phyloP scores from a whole-genome alignment of 2,888 invertebrate genomes.

The Crepidodera aurea region DNA sequence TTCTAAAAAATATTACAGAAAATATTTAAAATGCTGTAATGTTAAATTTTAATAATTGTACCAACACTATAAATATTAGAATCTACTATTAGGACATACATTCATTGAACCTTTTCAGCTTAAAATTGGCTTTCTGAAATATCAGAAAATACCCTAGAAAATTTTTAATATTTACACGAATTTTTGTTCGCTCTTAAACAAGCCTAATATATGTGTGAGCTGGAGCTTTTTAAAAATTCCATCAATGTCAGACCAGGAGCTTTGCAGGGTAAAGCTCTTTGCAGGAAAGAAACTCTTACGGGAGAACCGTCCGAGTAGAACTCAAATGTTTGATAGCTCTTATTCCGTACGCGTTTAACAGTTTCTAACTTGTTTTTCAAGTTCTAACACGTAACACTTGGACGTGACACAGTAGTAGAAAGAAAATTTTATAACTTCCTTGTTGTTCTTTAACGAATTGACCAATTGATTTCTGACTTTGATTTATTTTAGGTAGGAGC shows the following conservation, averaged over 20 bases:
- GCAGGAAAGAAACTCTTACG: neutral
- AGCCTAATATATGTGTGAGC: neutral
- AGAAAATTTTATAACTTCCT: slow-evolving; percentile 20
- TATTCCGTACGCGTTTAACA: slow-evolving; percentile 23
- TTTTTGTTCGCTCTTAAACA: too few species aligned
- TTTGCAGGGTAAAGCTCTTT: neutral
- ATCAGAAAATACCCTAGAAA: too few species aligned
- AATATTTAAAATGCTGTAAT: too few species aligned
- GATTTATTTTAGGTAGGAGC: slow-evolving; percentile 11
- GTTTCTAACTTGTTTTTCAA: slow-evolving; percentile 21
- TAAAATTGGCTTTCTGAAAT: too few species aligned
- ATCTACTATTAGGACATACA: too few species aligned
- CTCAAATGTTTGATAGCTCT: slow-evolving; percentile 20
- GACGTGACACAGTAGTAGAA: slow-evolving; percentile 17
- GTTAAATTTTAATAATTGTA: too few species aligned
- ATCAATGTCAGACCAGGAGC: slow-evolving; percentile 8
- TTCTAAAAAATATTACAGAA: too few species aligned
- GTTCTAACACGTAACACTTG: slow-evolving; percentile 22
- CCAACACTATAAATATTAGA: too few species aligned
- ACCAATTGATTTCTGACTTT: slow-evolving; percentile 21
- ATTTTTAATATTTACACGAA: neutral
- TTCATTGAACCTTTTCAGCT: too few species aligned
- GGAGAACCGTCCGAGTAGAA: neutral
- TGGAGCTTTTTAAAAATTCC: slow-evolving; percentile 21
- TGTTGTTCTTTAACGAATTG: slow-evolving; percentile 14